Evolutionary conservation across 2,888 invertebrate genomes (phyloP).

Genomic region (Ennomos fuscantarius): DNA sequence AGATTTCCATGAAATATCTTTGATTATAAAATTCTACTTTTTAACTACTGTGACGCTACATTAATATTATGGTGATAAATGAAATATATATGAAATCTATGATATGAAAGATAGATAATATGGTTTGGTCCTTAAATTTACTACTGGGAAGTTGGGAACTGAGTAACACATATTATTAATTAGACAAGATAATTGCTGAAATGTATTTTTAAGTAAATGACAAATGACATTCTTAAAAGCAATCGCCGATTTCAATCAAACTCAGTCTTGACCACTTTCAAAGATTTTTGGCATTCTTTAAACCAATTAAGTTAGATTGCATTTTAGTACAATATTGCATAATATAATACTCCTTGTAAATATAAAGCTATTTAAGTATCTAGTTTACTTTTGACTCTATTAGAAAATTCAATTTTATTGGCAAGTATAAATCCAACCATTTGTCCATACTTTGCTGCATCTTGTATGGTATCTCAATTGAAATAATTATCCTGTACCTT

Average conservation of each 20-base stretch:
- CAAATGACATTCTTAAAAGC: no score
- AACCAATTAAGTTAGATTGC: slow-evolving; percentile 12
- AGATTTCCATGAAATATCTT: slow-evolving; percentile 31
- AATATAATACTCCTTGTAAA: slow-evolving; percentile 12
- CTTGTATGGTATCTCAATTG: no score
- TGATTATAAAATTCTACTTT: slow-evolving; percentile 56
- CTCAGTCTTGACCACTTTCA: slow-evolving; percentile 20
- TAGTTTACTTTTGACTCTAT: background rate
- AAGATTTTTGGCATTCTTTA: slow-evolving; percentile 19
- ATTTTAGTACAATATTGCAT: slow-evolving; percentile 9
- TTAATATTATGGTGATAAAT: slow-evolving; percentile 41
- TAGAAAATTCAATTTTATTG: no score
- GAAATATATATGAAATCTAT: slow-evolving; percentile 53
- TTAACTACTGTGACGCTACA: slow-evolving; percentile 48
- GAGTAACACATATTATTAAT: slow-evolving; percentile 26
- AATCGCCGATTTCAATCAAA: slow-evolving; percentile 19
- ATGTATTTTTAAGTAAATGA: background rate
- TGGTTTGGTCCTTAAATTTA: slow-evolving; percentile 72
- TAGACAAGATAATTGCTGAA: background rate
- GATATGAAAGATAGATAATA: slow-evolving; percentile 66
- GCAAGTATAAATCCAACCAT: no score
- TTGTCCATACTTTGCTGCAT: no score
- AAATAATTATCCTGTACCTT: background rate
- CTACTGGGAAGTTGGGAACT: slow-evolving; percentile 47
- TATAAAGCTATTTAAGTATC: slow-evolving; percentile 5